These are phyloP conservation scores for Nyctibius bracteatus DNA, from an alignment of 2,113 vertebrate genomes.

Conservation along the genomic window DNA sequence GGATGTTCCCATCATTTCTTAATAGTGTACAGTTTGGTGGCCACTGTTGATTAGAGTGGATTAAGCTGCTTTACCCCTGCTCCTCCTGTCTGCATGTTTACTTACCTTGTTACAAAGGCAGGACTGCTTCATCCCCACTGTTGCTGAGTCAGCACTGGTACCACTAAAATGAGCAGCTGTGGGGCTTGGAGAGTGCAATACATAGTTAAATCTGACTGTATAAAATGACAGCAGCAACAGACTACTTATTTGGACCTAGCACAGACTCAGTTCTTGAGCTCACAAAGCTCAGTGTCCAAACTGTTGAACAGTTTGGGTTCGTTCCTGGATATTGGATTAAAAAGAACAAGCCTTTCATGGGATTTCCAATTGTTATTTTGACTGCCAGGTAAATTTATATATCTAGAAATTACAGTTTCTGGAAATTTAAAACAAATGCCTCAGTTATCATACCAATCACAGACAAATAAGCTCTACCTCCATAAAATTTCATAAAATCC, in stretches of 20 bases:
- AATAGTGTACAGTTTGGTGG: not conserved
- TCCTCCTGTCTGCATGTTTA: not conserved
- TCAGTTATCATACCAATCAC: not conserved
- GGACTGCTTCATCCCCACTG: not conserved
- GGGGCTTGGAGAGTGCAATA: not conserved
- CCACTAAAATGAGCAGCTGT: not conserved
- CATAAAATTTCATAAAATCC: not conserved
- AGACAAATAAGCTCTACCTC: not conserved
- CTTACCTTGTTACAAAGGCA: not conserved
- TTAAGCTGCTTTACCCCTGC: not conserved
- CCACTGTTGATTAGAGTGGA: not conserved
- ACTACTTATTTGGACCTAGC: not conserved
- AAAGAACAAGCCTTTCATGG: not conserved
- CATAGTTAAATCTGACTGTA: not conserved
- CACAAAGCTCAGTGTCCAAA: not conserved
- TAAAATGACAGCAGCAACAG: not conserved
- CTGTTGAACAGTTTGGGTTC: not conserved
- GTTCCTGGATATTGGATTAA: not conserved
- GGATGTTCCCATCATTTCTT: not conserved
- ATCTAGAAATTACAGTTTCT: not conserved
- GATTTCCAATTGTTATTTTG: not conserved
- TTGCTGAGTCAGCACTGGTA: not conserved
- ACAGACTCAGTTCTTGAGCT: not conserved
- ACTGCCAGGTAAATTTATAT: not conserved
- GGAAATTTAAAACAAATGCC: constrained; percentile 2